These are phyloP conservation scores for Galemys pyrenaicus DNA, from an alignment of 2,113 vertebrate genomes.

Conservation along the genomic window DNA sequence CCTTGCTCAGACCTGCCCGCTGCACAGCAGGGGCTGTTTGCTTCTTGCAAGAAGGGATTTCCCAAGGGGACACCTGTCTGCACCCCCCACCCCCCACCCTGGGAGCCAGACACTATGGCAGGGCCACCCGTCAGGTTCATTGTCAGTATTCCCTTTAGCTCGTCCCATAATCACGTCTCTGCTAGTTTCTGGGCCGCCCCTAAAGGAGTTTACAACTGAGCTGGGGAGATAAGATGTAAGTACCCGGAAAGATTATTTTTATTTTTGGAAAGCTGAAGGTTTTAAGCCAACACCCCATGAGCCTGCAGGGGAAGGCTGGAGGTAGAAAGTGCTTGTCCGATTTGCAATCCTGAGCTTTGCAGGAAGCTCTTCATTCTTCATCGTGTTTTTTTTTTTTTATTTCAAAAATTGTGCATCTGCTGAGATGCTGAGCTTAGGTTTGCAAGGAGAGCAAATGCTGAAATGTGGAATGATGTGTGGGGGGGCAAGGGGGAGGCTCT, in stretches of 20 bases:
- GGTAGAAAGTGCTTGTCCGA: neutral
- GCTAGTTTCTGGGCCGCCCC: neutral
- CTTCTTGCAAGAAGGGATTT: rapidly evolving
- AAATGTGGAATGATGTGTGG: neutral
- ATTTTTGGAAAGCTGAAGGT: conserved; percentile 42
- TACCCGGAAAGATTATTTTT: conserved; percentile 38
- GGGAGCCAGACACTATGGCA: neutral
- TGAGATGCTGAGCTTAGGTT: neutral
- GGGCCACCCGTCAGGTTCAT: neutral
- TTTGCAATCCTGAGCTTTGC: neutral
- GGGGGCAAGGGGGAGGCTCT: rapidly evolving
- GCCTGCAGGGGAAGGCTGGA: neutral
- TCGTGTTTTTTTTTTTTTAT: neutral
- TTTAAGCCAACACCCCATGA: neutral
- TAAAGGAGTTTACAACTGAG: conserved; percentile 8
- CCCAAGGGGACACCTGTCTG: rapidly evolving
- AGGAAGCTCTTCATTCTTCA: neutral
- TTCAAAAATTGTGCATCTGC: neutral
- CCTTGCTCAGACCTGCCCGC: rapidly evolving
- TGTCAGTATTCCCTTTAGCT: rapidly evolving
- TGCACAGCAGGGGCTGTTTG: rapidly evolving
- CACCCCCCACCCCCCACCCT: too few species aligned
- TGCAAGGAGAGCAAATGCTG: neutral
- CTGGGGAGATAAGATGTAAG: neutral
- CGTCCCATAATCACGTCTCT: neutral